Percentiles rank a stretch among this genome's conserved stretches.
These are phyloP conservation scores for Campoletis raptor DNA, from an alignment of 2,888 invertebrate species.

Conservation along the genomic window DNA sequence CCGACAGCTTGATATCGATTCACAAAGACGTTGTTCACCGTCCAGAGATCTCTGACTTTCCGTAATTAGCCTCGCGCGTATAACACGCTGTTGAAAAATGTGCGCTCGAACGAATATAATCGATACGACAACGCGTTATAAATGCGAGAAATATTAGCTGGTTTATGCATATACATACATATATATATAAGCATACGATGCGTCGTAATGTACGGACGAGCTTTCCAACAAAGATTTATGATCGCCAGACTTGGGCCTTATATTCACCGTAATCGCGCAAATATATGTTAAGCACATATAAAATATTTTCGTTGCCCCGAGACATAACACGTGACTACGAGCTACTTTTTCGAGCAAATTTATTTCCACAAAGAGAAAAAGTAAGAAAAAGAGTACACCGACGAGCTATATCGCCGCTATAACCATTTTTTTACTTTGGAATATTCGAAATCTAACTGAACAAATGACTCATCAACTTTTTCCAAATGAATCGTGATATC, in stretches of 20 bases:
- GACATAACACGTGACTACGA: slow-evolving; percentile 1
- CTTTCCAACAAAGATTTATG: slow-evolving; percentile 56
- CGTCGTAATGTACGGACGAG: neutral
- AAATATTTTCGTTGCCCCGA: slow-evolving; percentile 8
- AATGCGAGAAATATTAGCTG: slow-evolving; percentile 8
- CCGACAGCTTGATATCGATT: slow-evolving; percentile 48
- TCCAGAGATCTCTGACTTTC: slow-evolving; percentile 35
- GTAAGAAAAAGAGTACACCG: neutral
- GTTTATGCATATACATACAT: neutral
- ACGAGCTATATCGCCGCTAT: neutral
- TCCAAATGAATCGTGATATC: neutral
- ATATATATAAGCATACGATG: neutral
- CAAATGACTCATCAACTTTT: neutral
- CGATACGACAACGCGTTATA: slow-evolving; percentile 14
- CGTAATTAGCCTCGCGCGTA: slow-evolving; percentile 52
- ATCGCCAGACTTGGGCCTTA: slow-evolving; percentile 19
- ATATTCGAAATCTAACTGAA: no score
- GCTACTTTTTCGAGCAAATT: neutral
- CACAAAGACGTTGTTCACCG: slow-evolving; percentile 5
- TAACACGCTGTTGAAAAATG: slow-evolving; percentile 37
- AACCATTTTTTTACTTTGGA: no score
- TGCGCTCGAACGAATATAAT: slow-evolving; percentile 25
- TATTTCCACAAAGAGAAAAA: neutral
- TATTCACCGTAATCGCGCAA: slow-evolving; percentile 48
- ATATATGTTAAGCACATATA: slow-evolving; percentile 4